Percentiles rank a stretch among this genome's conserved stretches.
phyloP scores from a whole-genome alignment of 1,140 invertebrate species.

The Leguminivora glycinivorella region DNA sequence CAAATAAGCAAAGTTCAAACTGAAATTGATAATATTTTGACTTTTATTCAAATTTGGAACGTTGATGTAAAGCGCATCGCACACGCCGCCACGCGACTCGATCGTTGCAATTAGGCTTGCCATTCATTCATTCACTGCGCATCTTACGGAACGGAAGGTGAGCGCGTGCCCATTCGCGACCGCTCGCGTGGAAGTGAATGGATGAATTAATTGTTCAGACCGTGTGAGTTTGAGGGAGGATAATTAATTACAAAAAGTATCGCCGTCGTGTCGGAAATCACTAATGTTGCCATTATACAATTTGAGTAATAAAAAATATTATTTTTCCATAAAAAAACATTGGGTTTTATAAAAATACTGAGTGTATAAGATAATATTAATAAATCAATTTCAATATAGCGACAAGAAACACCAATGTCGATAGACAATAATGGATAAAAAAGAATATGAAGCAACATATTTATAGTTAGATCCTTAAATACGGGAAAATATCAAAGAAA shows the following conservation, averaged over 20 bases:
- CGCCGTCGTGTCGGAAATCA: neutral
- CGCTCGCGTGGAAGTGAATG: conserved; percentile 22
- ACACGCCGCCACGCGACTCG: conserved; percentile 6
- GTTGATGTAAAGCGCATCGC: conserved; percentile 11
- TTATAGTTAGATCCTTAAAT: too few species aligned
- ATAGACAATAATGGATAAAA: too few species aligned
- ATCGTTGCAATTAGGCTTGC: conserved; percentile 27
- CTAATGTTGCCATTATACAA: neutral
- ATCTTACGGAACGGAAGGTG: conserved; percentile 28
- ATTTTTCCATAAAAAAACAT: too few species aligned
- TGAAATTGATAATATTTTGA: neutral
- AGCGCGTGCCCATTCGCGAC: conserved; percentile 22
- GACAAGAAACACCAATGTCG: too few species aligned
- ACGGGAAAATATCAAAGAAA: too few species aligned
- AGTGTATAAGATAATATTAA: too few species aligned
- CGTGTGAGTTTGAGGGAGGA: conserved; percentile 25
- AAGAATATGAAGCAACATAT: too few species aligned
- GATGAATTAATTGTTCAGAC: conserved; percentile 19
- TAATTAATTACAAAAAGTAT: conserved; percentile 18
- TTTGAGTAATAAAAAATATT: neutral
- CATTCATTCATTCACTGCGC: conserved; percentile 30
- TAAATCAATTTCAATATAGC: too few species aligned
- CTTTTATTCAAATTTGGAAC: conserved; percentile 21
- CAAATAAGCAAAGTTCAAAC: neutral
- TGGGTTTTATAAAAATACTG: too few species aligned